Conservation (phyloP, 2,888 invertebrate genomes). For the Andrena marginata region DNA sequence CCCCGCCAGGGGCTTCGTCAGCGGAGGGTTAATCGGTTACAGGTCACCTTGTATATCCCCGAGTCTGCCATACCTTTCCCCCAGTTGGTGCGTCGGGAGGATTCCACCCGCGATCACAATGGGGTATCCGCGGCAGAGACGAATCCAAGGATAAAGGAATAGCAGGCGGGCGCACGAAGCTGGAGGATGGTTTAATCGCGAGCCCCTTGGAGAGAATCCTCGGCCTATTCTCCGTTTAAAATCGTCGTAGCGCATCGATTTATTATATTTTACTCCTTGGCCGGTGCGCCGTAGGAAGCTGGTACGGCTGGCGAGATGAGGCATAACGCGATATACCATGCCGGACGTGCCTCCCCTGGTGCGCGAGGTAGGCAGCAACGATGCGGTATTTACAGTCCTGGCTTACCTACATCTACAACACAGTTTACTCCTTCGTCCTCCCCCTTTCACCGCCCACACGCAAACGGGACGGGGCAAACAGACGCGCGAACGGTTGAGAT, state of each 20-base stretch:
- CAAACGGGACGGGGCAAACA: slow-evolving; percentile 43
- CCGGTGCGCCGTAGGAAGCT: slow-evolving; percentile 24
- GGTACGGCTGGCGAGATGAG: slow-evolving; percentile 37
- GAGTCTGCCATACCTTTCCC: too few species aligned
- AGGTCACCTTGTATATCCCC: too few species aligned
- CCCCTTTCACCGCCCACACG: slow-evolving; percentile 58
- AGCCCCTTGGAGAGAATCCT: neutral
- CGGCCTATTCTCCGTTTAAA: slow-evolving; percentile 8
- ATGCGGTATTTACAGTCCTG: slow-evolving; percentile 73
- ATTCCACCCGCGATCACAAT: neutral
- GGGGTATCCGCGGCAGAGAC: neutral
- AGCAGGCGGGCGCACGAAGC: neutral
- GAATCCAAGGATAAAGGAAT: neutral
- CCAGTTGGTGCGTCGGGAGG: too few species aligned
- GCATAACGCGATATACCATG: slow-evolving; percentile 62
- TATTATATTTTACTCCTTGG: slow-evolving; percentile 43
- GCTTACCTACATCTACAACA: slow-evolving; percentile 67
- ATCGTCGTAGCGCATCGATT: slow-evolving; percentile 52
- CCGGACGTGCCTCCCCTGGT: slow-evolving; percentile 68
- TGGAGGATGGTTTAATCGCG: slow-evolving; percentile 27
- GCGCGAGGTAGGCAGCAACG: slow-evolving; percentile 73
- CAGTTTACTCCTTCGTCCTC: slow-evolving; percentile 57
- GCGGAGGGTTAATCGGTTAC: too few species aligned
- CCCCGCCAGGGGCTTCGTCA: too few species aligned
- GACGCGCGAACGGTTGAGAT: slow-evolving; percentile 45